Base-by-base conservation (phyloP, 2,113 vertebrate genomes). In the Stigmatopora nigra region DNA sequence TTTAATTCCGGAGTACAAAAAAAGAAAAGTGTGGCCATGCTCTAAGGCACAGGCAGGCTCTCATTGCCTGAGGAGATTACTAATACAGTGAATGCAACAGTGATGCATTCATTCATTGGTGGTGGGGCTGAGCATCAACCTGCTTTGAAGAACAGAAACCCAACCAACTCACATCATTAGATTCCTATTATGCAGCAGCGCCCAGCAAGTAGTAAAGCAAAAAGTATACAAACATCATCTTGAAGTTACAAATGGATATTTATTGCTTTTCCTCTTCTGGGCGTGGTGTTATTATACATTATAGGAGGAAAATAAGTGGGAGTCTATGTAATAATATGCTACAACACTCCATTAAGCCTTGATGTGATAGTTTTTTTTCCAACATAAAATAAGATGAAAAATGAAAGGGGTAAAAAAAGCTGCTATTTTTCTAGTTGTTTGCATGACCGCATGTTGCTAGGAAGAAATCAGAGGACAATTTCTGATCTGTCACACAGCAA, bases 11-110 rank as follows among this genome's bases (percentile, higher is more conserved):
- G 65, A 67, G 78, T 69, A 72, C 79, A 17, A 41, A 41, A 41
- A 13, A 80, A 87, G 79, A 85, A 84, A 78, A 72, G 77, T 81
- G 81, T 59, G 72, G 79, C 84, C 84, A 82, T 82, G 86, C 82
- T 78, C 80, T 72, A 72, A 73, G 77, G 80, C 85, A 64, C 80
- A 72, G 73, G 59, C 80, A 72, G 73, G 59, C 75, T 82, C 76
- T 69, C 63, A 13, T 14, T 66, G 78, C 76, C 86, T 77, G 83
- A 85, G 81, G 76, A 82, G 82, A 86, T 87, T 87, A 85, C 83
- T 76, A 82, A 83, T 83, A 74, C 84, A 81, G 73, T 70, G 68
- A 76, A 74, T 55, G 60, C 70, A 82, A 85, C 79, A 83, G 76
- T 77, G 76, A 53, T 75, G 78, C 73, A 78, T 83, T 86, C 73